Base-by-base conservation (phyloP, 2,888 invertebrate genomes). In the Chrysolina americana region DNA sequence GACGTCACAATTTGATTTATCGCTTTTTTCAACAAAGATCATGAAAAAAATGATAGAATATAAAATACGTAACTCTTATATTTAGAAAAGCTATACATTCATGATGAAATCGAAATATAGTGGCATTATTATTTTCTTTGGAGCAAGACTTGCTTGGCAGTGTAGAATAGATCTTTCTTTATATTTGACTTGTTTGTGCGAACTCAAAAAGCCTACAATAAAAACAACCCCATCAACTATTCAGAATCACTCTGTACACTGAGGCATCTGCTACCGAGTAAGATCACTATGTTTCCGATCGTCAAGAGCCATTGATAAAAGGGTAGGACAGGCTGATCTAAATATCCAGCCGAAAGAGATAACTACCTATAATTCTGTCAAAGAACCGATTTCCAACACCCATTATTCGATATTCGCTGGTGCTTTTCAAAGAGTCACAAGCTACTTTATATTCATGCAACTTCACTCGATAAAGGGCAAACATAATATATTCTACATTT, bases 341-440 rank as follows among this genome's bases (percentile, higher is more conserved):
- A n/a, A 82, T 81, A 83, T 82, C 78, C 82, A 80, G 75, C 76
- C 78, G 81, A 81, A 82, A 79, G 82, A 83, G 82, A 84, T 84
- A 84, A 84, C 83, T 83, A 82, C 81, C 81, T 79, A 81, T 83
- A 83, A 83, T 81, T 83, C 82, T 79, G 81, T 80, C 82, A 79
- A 79, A 79, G 80, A 82, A 81, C 75, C 81, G 77, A 79, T 82
- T 81, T 75, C 71, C 73, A 71, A 76, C 76, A 80, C 74, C 28
- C 36, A 59, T 28, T 17, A 59, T 59, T 11, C 36, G 15, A 59
- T 59, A 69, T 73, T 74, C 66, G 47, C 59, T 65, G 68, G 64
- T 68, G 47, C 66, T 66, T 63, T 28, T 44, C 53, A 41, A 44
- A 68, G 74, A 77, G 74, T 74, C 78, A 74, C 78, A 74, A 77